These are phyloP conservation scores for Anisognathus igniventris DNA, from an alignment of 2,797 vertebrate genomes.

Conservation along the genomic window DNA sequence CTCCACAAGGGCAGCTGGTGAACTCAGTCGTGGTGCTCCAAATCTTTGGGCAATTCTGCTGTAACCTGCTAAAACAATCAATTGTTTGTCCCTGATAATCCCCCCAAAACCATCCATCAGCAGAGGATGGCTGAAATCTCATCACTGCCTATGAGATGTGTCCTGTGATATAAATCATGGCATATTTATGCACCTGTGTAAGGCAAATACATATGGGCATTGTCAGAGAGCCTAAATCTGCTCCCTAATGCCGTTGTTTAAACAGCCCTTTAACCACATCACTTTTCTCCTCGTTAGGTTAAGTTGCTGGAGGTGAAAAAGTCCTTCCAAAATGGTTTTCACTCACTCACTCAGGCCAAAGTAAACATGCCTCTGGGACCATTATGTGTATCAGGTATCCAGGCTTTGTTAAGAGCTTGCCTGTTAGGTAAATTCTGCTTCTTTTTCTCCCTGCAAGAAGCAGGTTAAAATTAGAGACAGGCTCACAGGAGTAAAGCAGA, in stretches of 20 bases:
- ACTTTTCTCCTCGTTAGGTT: slow-evolving; percentile 62
- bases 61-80: neutral
- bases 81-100: neutral
- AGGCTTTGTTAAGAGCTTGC: slow-evolving; percentile 61
- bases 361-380: slow-evolving; percentile 67
- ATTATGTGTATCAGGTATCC: slow-evolving; percentile 65
- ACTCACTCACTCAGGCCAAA: slow-evolving; percentile 62
- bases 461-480: slow-evolving; percentile 13
- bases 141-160: neutral
- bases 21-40: neutral
- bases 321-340: slow-evolving; percentile 63
- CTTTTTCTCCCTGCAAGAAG: neutral
- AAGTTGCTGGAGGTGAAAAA: slow-evolving; percentile 62
- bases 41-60: neutral
- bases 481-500: neutral
- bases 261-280: slow-evolving; percentile 65
- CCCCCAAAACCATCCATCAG: neutral
- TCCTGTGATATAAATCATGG: neutral
- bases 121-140: neutral
- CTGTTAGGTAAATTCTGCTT: slow-evolving; percentile 44
- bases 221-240: slow-evolving; percentile 14
- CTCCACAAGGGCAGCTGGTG: neutral
- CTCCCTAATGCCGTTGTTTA: slow-evolving; percentile 24
- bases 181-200: slow-evolving; percentile 37
- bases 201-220: slow-evolving; percentile 28